A percentile compares a stretch with the other conserved stretches of the same genome.
Conservation (phyloP, 53 echinoderm and acorn worm species). For the Paelopatides confundens region DNA sequence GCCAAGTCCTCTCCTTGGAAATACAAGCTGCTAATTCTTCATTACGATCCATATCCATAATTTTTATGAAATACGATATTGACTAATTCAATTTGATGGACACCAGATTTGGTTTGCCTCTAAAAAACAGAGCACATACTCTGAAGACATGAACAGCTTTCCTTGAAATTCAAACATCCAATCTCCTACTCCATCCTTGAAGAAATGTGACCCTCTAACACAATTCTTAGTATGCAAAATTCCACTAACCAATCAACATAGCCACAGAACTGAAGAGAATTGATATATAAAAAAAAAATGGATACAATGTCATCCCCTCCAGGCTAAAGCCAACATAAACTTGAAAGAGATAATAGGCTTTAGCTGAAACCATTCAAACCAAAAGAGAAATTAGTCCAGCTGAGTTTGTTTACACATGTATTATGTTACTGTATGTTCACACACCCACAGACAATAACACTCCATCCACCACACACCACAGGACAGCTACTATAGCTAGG, state of each 20-base stretch:
- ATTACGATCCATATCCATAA: neutral
- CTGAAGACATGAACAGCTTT: neutral
- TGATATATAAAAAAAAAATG: constrained; percentile 2
- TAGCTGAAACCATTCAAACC: neutral
- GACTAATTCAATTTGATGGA: constrained; percentile 8
- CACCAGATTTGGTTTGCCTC: neutral
- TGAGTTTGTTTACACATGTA: neutral
- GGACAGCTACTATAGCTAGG: neutral
- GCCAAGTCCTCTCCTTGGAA: neutral
- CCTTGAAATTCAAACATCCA: neutral
- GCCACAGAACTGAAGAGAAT: neutral
- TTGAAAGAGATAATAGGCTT: constrained; percentile 8
- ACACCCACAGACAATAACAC: neutral
- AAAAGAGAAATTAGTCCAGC: neutral
- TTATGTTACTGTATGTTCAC: neutral
- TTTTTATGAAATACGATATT: neutral
- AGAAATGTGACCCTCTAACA: constrained; percentile 25
- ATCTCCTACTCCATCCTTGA: constrained; percentile 18
- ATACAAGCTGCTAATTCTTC: neutral
- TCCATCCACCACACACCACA: neutral
- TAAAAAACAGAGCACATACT: neutral
- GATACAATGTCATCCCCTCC: constrained; percentile 27
- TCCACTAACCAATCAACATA: constrained; percentile 18
- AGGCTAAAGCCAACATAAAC: constrained; percentile 40
- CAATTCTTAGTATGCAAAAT: neutral